A percentile compares a stretch with the other conserved stretches of the same genome.
Conservation (phyloP, 2,888 invertebrate genomes). For the Tromatobia lineatoria region DNA sequence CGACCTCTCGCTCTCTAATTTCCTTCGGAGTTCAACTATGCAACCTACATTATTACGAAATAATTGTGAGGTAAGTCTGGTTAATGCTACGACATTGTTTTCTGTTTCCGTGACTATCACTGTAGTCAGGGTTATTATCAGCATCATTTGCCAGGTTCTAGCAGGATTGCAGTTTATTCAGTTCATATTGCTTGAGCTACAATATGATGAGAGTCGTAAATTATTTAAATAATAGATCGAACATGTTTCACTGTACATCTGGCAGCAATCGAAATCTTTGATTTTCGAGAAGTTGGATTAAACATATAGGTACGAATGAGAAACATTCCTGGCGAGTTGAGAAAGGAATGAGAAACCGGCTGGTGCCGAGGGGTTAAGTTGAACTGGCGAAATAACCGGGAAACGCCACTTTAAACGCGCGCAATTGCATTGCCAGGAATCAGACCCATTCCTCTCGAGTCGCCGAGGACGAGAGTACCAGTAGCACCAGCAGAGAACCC, state of each 20-base stretch:
- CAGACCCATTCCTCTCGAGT: conserved; percentile 82
- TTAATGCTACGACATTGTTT: conserved; percentile 61
- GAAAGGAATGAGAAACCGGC: conserved; percentile 64
- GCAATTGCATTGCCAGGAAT: conserved; percentile 85
- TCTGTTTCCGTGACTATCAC: conserved; percentile 43
- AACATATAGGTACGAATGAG: conserved; percentile 50
- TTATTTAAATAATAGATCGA: background rate
- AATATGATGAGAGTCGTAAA: background rate
- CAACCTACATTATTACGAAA: conserved; percentile 81
- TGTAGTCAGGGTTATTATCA: background rate
- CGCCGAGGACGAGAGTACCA: conserved; percentile 55
- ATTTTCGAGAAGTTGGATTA: conserved; percentile 17
- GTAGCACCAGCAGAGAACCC: conserved; percentile 60
- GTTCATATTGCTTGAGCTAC: background rate
- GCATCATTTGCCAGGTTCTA: background rate
- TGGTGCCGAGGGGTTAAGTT: conserved; percentile 71
- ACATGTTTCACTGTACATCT: background rate
- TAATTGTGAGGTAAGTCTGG: conserved; percentile 76
- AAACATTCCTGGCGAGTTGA: conserved; percentile 61
- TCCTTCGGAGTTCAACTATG: conserved; percentile 81
- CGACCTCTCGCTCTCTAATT: conserved; percentile 78
- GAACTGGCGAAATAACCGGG: conserved; percentile 83
- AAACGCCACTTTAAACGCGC: conserved; percentile 84
- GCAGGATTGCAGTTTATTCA: conserved; percentile 9
- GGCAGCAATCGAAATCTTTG: conserved; percentile 40